These are phyloP conservation scores for Porites cylindrica DNA, from an alignment of 92 coral and sea anemone species.

Conservation along the genomic window DNA sequence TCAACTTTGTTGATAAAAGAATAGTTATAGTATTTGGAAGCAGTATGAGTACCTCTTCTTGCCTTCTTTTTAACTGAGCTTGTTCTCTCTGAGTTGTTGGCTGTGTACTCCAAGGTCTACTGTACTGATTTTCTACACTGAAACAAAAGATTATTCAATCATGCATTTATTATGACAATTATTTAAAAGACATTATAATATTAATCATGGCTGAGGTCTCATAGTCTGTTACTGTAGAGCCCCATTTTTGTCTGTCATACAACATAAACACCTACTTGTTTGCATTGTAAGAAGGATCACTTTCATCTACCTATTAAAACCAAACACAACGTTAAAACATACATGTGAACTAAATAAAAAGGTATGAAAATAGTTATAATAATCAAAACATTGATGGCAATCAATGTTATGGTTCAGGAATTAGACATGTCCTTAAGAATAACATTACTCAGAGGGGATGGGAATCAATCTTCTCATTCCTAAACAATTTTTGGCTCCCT, in stretches of 20 bases:
- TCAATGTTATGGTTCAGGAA: too few relatives aligned
- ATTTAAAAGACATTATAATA: too few relatives aligned
- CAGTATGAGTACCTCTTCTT: conserved; percentile 71
- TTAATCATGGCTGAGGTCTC: too few relatives aligned
- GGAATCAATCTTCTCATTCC: too few relatives aligned
- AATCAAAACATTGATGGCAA: too few relatives aligned
- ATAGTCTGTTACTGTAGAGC: background rate
- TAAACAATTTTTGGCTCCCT: too few relatives aligned
- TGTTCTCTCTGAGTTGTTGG: conserved; percentile 81
- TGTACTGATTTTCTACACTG: conserved; percentile 30
- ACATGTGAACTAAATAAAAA: background rate
- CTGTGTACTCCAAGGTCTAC: conserved; percentile 79
- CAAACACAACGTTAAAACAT: background rate
- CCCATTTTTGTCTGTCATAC: background rate
- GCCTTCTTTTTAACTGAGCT: conserved; percentile 78
- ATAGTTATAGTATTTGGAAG: too few relatives aligned
- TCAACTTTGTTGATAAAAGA: background rate
- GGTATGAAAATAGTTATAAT: background rate
- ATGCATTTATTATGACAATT: too few relatives aligned
- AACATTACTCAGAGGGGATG: too few relatives aligned
- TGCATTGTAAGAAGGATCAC: conserved; percentile 1
- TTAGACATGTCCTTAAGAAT: too few relatives aligned
- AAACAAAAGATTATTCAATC: background rate
- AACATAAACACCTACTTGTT: conserved; percentile 18
- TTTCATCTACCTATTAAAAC: background rate